Conservation (phyloP, 1,140 invertebrate genomes). For the Vanessa atalanta region DNA sequence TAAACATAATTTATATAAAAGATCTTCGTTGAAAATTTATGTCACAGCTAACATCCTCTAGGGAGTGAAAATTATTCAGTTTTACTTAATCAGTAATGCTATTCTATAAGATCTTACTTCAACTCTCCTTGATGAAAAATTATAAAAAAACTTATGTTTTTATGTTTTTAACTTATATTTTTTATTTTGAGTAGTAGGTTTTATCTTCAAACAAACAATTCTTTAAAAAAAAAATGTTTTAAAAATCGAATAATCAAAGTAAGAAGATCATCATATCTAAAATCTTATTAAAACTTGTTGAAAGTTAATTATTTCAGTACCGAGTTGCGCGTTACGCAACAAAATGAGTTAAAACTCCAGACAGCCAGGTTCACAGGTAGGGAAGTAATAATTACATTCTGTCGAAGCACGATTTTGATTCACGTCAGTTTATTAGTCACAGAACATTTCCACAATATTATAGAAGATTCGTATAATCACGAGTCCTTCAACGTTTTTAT, state of each 20-base stretch:
- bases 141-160: too few species aligned
- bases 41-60: background rate
- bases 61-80: background rate
- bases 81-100: background rate
- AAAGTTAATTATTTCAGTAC: slow-evolving; percentile 34
- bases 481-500: too few species aligned
- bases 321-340: slow-evolving; percentile 27
- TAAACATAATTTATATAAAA: background rate
- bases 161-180: too few species aligned
- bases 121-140: too few species aligned
- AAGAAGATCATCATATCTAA: slow-evolving; percentile 7
- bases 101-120: too few species aligned
- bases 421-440: slow-evolving; percentile 2
- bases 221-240: background rate
- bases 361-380: slow-evolving; percentile 30
- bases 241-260: background rate
- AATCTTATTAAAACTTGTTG: slow-evolving; percentile 34
- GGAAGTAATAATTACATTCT: slow-evolving; percentile 37
- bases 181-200: too few species aligned
- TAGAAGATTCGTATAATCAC: background rate
- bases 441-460: background rate
- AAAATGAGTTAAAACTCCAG: slow-evolving; percentile 40
- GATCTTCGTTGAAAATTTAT: background rate
- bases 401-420: slow-evolving; percentile 35
- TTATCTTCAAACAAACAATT: too few species aligned